A percentile compares a stretch with the other conserved stretches of the same genome.
These are phyloP conservation scores for Bellardia bayeri DNA, from an alignment of 2,888 invertebrate genomes.

Conservation along the genomic window DNA sequence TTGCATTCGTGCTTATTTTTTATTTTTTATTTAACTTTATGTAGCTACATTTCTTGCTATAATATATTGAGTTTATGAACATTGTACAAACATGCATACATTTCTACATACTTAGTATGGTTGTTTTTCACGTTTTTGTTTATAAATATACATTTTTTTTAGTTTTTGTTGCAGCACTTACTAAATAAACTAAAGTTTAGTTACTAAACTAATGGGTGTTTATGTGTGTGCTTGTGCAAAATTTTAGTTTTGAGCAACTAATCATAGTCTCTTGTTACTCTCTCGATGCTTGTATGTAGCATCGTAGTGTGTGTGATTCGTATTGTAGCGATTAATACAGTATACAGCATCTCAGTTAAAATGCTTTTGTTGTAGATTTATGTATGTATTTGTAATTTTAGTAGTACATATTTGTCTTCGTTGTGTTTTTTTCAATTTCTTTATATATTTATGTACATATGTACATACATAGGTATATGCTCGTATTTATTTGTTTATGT, in stretches of 20 bases:
- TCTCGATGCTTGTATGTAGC: background rate
- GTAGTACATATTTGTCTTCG: conserved; percentile 12
- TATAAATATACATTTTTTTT: background rate
- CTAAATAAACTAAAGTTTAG: conserved; percentile 60
- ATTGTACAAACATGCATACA: background rate
- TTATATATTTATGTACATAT: conserved; percentile 1
- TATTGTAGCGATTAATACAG: conserved; percentile 5
- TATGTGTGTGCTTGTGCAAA: conserved; percentile 13
- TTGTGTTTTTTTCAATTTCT: background rate
- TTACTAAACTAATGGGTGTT: conserved; percentile 20
- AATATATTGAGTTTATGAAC: conserved; percentile 42
- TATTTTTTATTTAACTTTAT: conserved; percentile 31
- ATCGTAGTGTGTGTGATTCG: conserved; percentile 23
- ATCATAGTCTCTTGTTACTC: conserved; percentile 25
- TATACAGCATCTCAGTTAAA: conserved; percentile 60
- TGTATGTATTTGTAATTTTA: background rate
- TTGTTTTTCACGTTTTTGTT: conserved; percentile 30
- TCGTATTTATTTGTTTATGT: conserved; percentile 41
- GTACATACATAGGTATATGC: too few relatives aligned
- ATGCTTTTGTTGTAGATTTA: conserved; percentile 12
- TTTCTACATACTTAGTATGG: conserved; percentile 20
- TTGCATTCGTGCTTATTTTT: conserved; percentile 71
- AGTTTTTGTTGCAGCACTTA: conserved; percentile 26
- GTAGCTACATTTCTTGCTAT: conserved; percentile 50
- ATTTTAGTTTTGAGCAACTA: conserved; percentile 29